phyloP scores from a whole-genome alignment of 2,797 vertebrate species.

The Atherinosoma microstoma region DNA sequence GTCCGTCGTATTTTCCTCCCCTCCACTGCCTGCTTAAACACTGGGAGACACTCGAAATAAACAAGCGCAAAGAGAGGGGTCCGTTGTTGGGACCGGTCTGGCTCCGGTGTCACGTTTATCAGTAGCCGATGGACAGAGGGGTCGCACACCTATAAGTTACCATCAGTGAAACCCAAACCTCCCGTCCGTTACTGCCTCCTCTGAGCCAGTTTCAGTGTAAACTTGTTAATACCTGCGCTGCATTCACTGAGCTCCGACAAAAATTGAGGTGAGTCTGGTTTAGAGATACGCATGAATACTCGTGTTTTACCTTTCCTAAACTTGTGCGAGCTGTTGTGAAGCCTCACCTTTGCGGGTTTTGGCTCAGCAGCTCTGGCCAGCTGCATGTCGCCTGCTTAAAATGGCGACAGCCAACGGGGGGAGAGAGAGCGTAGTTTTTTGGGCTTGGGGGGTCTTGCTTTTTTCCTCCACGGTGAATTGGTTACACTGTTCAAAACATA shows the following conservation, averaged over 20 bases:
- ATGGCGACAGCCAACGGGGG: conserved; percentile 84
- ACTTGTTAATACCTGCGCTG: conserved; percentile 67
- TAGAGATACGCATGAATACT: conserved; percentile 22
- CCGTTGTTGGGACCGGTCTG: conserved; percentile 48
- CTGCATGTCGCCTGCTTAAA: conserved; percentile 86
- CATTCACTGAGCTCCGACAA: conserved; percentile 45
- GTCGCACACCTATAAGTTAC: conserved; percentile 74
- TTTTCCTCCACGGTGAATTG: conserved; percentile 48
- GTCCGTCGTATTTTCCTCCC: conserved; percentile 85
- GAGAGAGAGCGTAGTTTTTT: conserved; percentile 17
- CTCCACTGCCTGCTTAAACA: conserved; percentile 66
- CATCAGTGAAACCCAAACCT: conserved; percentile 75
- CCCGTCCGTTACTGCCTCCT: conserved; percentile 63
- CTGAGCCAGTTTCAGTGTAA: conserved; percentile 65
- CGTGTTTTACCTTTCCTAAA: conserved; percentile 65
- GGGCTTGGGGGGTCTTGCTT: conserved; percentile 53
- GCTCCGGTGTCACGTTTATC: conserved; percentile 65
- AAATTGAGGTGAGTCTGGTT: conserved; percentile 73
- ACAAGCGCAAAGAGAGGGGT: conserved; percentile 67
- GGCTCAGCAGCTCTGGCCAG: conserved; percentile 71
- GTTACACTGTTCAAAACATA: conserved; percentile 34
- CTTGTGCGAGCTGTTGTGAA: conserved; percentile 57
- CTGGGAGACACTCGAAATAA: conserved; percentile 78
- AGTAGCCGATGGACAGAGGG: conserved; percentile 64
- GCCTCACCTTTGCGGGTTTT: conserved; percentile 69